A percentile compares a stretch with the other conserved stretches of the same genome.
Evolutionary conservation across 2,888 invertebrate species (phyloP).

Genomic region (Agrochola macilenta): DNA sequence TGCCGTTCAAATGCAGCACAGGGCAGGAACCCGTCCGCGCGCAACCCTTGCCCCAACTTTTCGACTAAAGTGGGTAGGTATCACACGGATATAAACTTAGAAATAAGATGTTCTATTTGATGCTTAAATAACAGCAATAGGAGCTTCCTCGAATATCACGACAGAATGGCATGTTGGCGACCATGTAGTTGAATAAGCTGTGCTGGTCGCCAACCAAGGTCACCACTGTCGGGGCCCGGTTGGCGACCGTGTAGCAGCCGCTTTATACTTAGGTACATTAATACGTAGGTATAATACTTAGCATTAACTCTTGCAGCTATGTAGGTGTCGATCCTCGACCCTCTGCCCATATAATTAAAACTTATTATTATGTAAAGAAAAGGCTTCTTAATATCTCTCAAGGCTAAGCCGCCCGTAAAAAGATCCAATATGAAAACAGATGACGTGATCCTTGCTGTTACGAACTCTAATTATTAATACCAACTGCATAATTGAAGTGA

Average conservation of each 20-base stretch:
- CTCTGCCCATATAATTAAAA: constrained; percentile 11
- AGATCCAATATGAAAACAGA: constrained; percentile 60
- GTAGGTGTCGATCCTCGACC: no score
- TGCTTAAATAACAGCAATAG: neutral
- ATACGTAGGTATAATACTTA: no score
- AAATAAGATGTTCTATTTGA: neutral
- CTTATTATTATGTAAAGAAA: constrained; percentile 32
- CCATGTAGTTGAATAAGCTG: no score
- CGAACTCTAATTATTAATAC: constrained; percentile 56
- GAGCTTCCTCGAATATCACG: no score
- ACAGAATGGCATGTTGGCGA: no score
- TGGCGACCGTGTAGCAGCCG: no score
- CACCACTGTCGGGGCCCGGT: no score
- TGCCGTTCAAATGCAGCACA: constrained; percentile 11
- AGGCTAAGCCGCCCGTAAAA: constrained; percentile 35
- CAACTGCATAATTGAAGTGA: constrained; percentile 34
- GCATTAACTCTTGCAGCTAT: no score
- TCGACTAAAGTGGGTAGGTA: no score
- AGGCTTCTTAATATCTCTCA: constrained; percentile 32
- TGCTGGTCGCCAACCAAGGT: no score
- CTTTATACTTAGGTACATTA: no score
- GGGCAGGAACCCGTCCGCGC: neutral
- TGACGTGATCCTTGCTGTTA: constrained; percentile 43
- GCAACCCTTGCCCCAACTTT: neutral
- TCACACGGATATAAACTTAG: neutral